Evolutionary conservation across 2,113 vertebrate genomes (phyloP).

Genomic region (Daubentonia madagascariensis): DNA sequence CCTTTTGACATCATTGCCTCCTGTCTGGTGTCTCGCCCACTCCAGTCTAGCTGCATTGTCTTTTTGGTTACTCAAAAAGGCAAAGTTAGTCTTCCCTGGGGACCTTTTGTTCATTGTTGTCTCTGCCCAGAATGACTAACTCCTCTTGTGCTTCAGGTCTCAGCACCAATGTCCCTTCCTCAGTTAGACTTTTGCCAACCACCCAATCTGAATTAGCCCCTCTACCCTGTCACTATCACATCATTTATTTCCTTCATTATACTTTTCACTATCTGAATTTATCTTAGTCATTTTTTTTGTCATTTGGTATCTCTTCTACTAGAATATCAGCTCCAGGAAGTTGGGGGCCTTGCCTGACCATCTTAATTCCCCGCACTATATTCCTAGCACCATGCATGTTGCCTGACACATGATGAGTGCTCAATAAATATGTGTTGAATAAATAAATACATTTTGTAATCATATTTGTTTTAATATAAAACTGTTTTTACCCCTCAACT

Average conservation of each 20-base stretch:
- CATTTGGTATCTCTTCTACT: neutral
- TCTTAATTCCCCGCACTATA: neutral
- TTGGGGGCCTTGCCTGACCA: neutral
- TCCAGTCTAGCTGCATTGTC: neutral
- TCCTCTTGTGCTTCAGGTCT: neutral
- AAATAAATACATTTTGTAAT: neutral
- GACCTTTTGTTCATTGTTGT: neutral
- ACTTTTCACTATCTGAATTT: neutral
- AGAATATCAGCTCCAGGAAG: neutral
- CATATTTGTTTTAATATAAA: neutral
- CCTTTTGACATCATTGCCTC: neutral
- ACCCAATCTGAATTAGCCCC: neutral
- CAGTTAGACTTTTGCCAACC: neutral
- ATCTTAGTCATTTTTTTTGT: neutral
- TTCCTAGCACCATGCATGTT: neutral
- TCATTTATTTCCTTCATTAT: neutral
- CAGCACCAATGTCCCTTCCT: neutral
- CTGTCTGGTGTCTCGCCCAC: neutral
- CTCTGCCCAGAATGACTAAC: neutral
- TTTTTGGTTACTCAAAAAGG: neutral
- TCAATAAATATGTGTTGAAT: neutral
- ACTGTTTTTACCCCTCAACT: neutral
- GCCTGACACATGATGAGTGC: neutral
- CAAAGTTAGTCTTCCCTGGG: neutral
- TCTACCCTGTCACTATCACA: neutral